These are phyloP conservation scores for Poeciliopsis infans DNA, from an alignment of 2,797 vertebrate genomes.

Conservation along the genomic window DNA sequence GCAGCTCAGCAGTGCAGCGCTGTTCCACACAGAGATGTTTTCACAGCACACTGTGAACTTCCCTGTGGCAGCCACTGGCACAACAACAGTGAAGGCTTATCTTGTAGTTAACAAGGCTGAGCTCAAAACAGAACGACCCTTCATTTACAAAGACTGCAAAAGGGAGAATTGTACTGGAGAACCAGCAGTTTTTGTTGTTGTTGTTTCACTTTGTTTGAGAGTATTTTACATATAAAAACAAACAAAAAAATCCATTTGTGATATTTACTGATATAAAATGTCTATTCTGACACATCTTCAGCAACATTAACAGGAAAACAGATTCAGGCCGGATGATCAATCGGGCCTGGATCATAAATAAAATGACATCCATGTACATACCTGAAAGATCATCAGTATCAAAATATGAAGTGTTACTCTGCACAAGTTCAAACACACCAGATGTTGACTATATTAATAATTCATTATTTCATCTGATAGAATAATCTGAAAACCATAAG, in stretches of 20 bases:
- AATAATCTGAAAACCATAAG: constrained; percentile 46
- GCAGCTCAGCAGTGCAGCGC: not conserved
- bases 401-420: not conserved
- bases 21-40: not conserved
- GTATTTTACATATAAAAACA: no score
- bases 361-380: not conserved
- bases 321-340: not conserved
- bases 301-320: no score
- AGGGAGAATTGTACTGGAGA: not conserved
- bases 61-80: not conserved
- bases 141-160: not conserved
- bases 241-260: no score
- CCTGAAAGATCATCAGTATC: not conserved
- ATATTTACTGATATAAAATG: no score
- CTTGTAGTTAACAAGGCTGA: not conserved
- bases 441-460: constrained; percentile 28
- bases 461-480: constrained; percentile 53
- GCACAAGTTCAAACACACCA: constrained; percentile 25
- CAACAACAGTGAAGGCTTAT: not conserved
- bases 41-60: not conserved
- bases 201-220: no score
- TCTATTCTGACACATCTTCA: no score
- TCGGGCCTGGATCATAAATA: not conserved
- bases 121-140: not conserved
- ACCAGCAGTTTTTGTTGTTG: not conserved